Percentiles rank a stretch among this genome's conserved stretches.
These are phyloP conservation scores for Anniella stebbinsi DNA, from an alignment of 2,797 vertebrate species.

Conservation along the genomic window DNA sequence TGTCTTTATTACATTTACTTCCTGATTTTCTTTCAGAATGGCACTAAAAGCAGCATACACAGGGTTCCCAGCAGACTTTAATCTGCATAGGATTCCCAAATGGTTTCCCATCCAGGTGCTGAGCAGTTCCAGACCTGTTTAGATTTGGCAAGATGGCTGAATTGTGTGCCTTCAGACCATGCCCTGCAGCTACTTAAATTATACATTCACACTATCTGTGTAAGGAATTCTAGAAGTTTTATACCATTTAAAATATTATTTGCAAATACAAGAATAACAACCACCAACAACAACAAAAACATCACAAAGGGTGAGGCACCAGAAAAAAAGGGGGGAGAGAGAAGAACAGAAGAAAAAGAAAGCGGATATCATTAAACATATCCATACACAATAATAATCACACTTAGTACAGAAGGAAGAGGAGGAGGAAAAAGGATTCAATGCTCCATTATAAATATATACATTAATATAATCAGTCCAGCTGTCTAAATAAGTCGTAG, in stretches of 20 bases:
- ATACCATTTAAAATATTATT: background rate
- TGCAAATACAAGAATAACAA: too few species aligned
- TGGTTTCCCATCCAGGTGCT: background rate
- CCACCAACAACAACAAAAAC: too few species aligned
- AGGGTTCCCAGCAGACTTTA: background rate
- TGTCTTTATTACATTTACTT: background rate
- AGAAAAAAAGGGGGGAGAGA: too few species aligned
- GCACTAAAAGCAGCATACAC: background rate
- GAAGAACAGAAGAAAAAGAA: too few species aligned
- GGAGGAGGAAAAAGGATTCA: too few species aligned
- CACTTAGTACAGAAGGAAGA: too few species aligned
- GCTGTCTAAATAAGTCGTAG: too few species aligned
- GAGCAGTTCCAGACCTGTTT: background rate
- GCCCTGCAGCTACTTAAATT: background rate
- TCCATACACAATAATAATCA: too few species aligned
- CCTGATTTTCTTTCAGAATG: background rate
- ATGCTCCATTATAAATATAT: too few species aligned
- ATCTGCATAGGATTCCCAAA: background rate
- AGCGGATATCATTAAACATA: too few species aligned
- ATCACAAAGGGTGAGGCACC: too few species aligned
- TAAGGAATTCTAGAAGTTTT: background rate
- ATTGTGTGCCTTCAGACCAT: background rate
- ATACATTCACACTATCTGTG: background rate
- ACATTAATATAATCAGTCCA: too few species aligned
- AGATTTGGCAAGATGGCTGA: background rate